Conservation (phyloP, 37 sponge, comb jelly and placozoan genomes). For the Geodia barretti region DNA sequence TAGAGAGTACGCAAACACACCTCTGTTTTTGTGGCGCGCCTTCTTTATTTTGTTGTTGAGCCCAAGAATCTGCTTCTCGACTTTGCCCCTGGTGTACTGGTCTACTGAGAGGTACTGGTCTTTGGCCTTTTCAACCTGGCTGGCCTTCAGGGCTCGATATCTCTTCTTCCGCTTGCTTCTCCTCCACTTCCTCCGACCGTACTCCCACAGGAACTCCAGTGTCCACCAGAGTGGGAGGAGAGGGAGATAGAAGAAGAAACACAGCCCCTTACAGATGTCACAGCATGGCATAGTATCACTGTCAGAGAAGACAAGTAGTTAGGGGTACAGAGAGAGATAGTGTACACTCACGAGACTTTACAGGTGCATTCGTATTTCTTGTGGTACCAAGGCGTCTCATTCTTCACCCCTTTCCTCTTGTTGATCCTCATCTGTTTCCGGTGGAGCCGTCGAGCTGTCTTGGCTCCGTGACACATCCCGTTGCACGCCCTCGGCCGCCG, state of each 20-base stretch:
- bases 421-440: constrained; percentile 64
- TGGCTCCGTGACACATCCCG: constrained; percentile 78
- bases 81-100: constrained; percentile 65
- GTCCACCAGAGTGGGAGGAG: constrained; percentile 81
- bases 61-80: constrained; percentile 31
- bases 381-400: constrained; percentile 58
- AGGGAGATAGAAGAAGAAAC: constrained; percentile 84
- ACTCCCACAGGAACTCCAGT: constrained; percentile 42
- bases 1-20: background rate
- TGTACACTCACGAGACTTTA: constrained; percentile 56
- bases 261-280: constrained; percentile 56
- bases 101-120: constrained; percentile 60
- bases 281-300: constrained; percentile 55
- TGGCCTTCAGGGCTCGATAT: constrained; percentile 38
- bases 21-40: background rate
- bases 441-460: constrained; percentile 44
- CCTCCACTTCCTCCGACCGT: constrained; percentile 21
- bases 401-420: constrained; percentile 44
- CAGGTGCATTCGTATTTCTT: constrained; percentile 72
- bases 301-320: background rate
- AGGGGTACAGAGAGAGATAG: background rate
- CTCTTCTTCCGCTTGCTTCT: constrained; percentile 37
- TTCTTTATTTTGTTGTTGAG: constrained; percentile 10
- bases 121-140: constrained; percentile 16
- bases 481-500: constrained; percentile 55